These are phyloP conservation scores for Cryptus viduatorius DNA, from an alignment of 2,888 invertebrate genomes.

Conservation along the genomic window DNA sequence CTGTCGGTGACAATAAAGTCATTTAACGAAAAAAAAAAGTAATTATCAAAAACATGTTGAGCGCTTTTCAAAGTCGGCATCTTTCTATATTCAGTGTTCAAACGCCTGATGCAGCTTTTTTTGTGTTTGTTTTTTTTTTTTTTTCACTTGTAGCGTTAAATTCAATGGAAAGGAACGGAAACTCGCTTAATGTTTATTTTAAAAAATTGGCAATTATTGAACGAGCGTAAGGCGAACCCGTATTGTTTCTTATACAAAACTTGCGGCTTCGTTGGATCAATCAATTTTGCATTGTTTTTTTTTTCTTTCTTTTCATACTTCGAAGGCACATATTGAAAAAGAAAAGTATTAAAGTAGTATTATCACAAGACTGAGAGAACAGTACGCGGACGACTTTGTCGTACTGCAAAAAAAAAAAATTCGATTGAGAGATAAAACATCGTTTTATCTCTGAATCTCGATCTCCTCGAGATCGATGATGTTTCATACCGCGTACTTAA, in stretches of 20 bases:
- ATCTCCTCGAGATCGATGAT: slow-evolving; percentile 15
- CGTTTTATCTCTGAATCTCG: slow-evolving; percentile 26
- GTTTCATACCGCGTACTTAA: slow-evolving; percentile 30
- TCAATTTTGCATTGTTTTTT: slow-evolving; percentile 34
- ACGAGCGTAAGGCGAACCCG: slow-evolving; percentile 20
- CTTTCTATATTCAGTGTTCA: slow-evolving; percentile 42
- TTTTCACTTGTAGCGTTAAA: slow-evolving; percentile 13
- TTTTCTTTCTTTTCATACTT: slow-evolving; percentile 45
- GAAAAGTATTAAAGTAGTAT: slow-evolving; percentile 82
- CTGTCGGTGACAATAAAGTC: slow-evolving; percentile 70
- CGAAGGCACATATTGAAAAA: slow-evolving; percentile 57
- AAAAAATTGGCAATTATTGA: slow-evolving; percentile 36
- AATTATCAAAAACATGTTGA: slow-evolving; percentile 64
- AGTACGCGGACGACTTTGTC: slow-evolving; percentile 68
- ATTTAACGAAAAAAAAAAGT: slow-evolving; percentile 37
- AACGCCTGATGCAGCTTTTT: slow-evolving; percentile 15
- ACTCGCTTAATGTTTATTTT: slow-evolving; percentile 53
- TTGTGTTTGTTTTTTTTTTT: background rate
- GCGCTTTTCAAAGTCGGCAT: slow-evolving; percentile 63
- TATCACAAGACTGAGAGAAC: slow-evolving; percentile 80
- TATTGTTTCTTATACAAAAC: slow-evolving; percentile 55
- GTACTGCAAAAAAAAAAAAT: slow-evolving; percentile 50
- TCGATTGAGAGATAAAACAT: slow-evolving; percentile 17
- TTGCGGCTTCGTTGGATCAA: slow-evolving; percentile 36
- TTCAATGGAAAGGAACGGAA: slow-evolving; percentile 39